Base-by-base conservation (phyloP, 1,140 invertebrate genomes). In the Diabrotica undecimpunctata region DNA sequence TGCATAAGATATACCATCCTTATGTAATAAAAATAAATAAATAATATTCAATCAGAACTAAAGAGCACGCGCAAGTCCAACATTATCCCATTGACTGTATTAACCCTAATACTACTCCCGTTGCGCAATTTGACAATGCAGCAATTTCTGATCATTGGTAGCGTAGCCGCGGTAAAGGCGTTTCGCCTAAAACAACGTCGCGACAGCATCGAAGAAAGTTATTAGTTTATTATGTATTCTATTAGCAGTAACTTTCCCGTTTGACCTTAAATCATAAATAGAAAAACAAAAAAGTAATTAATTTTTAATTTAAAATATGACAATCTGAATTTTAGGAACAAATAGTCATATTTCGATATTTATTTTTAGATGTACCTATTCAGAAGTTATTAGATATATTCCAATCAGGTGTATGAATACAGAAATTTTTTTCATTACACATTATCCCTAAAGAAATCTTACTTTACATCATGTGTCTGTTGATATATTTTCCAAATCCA, bases 101-200 rank as follows among this genome's bases (percentile, higher is more conserved):
- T 46, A 60, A 60, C 58, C 58, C 58, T 35, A 60, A 60, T 56
- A 54, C 62, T 50, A 62, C 13, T 52, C 50, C 62, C 62, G 67
- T 72, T 72, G 69, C 68, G 70, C 68, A 72, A 72, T 54, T 59
- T 50, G 55, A 66, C 61, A 64, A 65, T 61, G 65, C 64, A 54
- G 64, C 54, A 57, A 39, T 62, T 62, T 62, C 53, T 12, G 35
- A 38, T 11, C 25, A 62, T 62, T 51, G 9, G 35, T 13, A 62
- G n/a, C n/a, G n/a, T n/a, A n/a, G n/a, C n/a, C n/a, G n/a, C 35
- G 38, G 5, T n/a, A 14, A 13, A 54, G 61, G 52, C 57, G 54
- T 53, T 56, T 56, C 55, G 60, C 51, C 60, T 57, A 39, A 66
- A 64, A 39, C 12, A 60, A 14, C 13, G 55, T 37, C 7, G 55